Percentiles rank a stretch among this genome's conserved stretches.
phyloP scores from a whole-genome alignment of 2,113 vertebrate genomes.

The Boleophthalmus pectinirostris region DNA sequence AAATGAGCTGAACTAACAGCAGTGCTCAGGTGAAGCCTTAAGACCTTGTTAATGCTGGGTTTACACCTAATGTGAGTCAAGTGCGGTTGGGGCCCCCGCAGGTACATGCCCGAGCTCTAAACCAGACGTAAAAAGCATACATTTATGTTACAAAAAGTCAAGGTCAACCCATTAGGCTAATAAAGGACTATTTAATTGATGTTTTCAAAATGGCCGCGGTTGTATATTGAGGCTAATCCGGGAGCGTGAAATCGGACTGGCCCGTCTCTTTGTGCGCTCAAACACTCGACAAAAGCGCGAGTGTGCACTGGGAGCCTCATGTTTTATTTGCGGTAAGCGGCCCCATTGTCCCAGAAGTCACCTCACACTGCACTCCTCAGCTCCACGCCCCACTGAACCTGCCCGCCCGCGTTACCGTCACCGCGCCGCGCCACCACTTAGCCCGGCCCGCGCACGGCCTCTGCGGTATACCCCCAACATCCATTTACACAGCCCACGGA shows the following conservation, averaged over 20 bases:
- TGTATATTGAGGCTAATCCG: constrained; percentile 39
- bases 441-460: constrained; percentile 68
- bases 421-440: constrained; percentile 65
- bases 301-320: constrained; percentile 71
- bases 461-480: constrained; percentile 71
- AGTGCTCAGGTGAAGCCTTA: no score
- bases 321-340: constrained; percentile 79
- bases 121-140: no score
- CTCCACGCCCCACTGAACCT: constrained; percentile 68
- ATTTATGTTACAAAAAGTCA: no score
- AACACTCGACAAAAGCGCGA: constrained; percentile 69
- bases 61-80: no score
- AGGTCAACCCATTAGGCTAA: not conserved
- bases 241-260: constrained; percentile 52
- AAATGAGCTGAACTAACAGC: no score
- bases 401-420: constrained; percentile 66
- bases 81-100: no score
- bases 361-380: constrained; percentile 75
- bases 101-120: no score
- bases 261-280: constrained; percentile 27
- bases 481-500: constrained; percentile 44
- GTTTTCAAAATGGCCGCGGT: constrained; percentile 26
- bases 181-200: not conserved
- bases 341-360: constrained; percentile 77
- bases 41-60: no score